Evolutionary conservation across 2,113 vertebrate species (phyloP), one percentile per base, ranked within the genome.

Genomic region (Cryptotis parvus): DNA sequence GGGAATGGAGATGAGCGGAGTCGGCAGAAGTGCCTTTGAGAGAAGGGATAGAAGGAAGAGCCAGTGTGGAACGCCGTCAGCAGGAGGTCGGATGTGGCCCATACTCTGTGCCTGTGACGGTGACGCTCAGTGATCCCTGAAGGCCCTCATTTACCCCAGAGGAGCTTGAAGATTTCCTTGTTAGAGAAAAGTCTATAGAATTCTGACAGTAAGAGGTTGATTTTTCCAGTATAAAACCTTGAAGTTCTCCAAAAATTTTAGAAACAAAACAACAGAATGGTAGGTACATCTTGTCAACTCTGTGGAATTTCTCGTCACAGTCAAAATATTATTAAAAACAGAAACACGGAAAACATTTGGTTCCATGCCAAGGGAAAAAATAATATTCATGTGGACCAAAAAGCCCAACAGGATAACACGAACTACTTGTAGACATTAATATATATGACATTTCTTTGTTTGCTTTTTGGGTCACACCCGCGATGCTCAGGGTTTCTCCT

Each of bases 281-380:
- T 75, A 79, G 43, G n/a, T 74, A 72, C 69, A n/a, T 79, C 29
- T 68, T 90, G 0, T 93, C 26, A 90, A 84, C 18, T 89, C 61
- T 49, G 1, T 91, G 52, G 49, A 66, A 41, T 87, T 55, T 73
- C 22, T 70, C 70, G 4, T 2, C 87, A 14, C 18, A 31, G 73
- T 83, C 69, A 93, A 92, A 89, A 65, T 82, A 31, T 26, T 72
- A 45, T 29, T 91, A 37, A 33, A 45, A 89, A 86, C 83, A 70
- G 82, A 92, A 78, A 86, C 72, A 43, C 45, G 52, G 52, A 90
- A 84, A 76, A 61, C 22, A 83, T 90, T 55, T 83, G 45, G 49
- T 74, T 9, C 14, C 10, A 68, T 20, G 12, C 41, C 81, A 88
- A 80, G 45, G 88, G 31, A 31, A 76, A 90, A 82, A 82, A 65